Percentiles rank a stretch among this genome's conserved stretches.
Evolutionary conservation across 2,888 invertebrate species (phyloP).

Genomic region (Lycophotia porphyrea): DNA sequence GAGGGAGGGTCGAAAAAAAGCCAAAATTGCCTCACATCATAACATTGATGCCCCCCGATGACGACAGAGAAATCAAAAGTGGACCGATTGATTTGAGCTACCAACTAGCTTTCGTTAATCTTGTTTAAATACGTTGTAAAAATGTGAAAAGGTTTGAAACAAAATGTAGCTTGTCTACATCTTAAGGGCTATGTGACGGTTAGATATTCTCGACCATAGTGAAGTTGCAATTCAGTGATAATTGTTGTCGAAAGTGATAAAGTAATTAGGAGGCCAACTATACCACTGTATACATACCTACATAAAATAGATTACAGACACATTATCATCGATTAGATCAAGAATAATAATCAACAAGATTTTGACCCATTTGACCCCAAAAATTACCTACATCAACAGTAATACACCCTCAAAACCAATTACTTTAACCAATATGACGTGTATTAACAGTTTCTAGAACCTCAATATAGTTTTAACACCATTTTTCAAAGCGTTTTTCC

Average conservation of each 20-base stretch:
- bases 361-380: constrained; percentile 33
- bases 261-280: background rate
- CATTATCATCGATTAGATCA: constrained; percentile 14
- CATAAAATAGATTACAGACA: constrained; percentile 15
- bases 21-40: background rate
- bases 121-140: background rate
- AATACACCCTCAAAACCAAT: constrained; percentile 13
- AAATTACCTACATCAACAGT: constrained; percentile 16
- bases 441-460: constrained; percentile 8
- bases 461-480: constrained; percentile 10
- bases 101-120: background rate
- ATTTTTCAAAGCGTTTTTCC: constrained; percentile 5
- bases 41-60: background rate
- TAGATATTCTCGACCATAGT: background rate
- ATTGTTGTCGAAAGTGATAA: background rate
- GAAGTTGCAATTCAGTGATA: background rate
- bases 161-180: background rate
- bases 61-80: background rate
- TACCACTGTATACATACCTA: constrained; percentile 3
- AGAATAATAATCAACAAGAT: constrained; percentile 10
- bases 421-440: background rate
- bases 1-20: background rate
- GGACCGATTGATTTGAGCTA: background rate
- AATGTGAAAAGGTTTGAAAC: background rate
- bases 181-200: background rate